Conservation (phyloP, 1,140 invertebrate species). For the Zaprionus davidi region DNA sequence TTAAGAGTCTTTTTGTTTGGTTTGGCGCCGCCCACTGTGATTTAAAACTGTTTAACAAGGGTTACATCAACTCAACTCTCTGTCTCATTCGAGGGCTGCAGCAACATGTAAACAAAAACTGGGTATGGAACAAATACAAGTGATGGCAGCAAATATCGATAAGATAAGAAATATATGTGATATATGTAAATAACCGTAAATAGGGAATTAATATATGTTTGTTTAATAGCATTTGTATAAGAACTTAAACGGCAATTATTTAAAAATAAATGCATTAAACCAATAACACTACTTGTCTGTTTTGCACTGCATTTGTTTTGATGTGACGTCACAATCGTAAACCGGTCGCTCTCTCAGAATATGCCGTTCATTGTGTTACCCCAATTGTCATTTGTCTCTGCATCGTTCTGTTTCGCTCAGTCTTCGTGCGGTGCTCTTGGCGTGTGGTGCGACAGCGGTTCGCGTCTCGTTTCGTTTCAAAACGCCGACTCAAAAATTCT, state of each 20-base stretch:
- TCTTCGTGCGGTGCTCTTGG: slow-evolving; percentile 45
- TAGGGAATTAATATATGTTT: neutral
- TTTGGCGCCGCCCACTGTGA: slow-evolving; percentile 38
- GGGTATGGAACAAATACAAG: slow-evolving; percentile 5
- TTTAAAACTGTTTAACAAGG: slow-evolving; percentile 26
- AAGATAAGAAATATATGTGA: neutral
- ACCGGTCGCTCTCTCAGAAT: slow-evolving; percentile 19
- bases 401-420: slow-evolving; percentile 34
- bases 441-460: slow-evolving; percentile 21
- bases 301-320: neutral
- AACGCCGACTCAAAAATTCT: slow-evolving; percentile 35
- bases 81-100: slow-evolving; percentile 6
- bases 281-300: neutral
- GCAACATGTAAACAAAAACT: neutral
- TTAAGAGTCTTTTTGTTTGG: neutral
- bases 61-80: neutral
- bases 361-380: slow-evolving; percentile 9
- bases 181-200: neutral
- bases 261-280: neutral
- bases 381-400: slow-evolving; percentile 1
- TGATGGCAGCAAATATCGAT: slow-evolving; percentile 2
- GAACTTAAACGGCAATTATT: neutral
- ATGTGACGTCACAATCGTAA: neutral
- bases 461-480: slow-evolving; percentile 6
- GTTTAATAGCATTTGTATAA: neutral